These are phyloP conservation scores for Archaeoteleia sp. DNA, from an alignment of 2,888 invertebrate species.

Conservation along the genomic window DNA sequence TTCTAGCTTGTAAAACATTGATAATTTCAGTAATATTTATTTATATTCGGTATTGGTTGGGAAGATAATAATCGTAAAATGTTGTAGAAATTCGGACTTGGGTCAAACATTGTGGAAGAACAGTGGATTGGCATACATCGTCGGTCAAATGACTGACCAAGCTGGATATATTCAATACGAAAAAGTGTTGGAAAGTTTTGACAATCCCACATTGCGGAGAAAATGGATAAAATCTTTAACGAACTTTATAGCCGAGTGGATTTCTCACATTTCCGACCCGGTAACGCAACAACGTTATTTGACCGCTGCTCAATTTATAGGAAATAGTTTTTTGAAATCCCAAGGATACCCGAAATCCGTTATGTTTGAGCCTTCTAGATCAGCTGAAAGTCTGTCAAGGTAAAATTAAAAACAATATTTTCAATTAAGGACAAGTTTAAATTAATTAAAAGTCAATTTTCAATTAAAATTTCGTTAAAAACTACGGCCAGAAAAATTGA, in stretches of 20 bases:
- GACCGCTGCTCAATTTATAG: conserved; percentile 81
- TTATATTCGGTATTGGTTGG: too few relatives aligned
- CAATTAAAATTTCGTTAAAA: too few relatives aligned
- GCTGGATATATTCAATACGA: conserved; percentile 84
- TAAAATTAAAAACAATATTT: conserved; percentile 23
- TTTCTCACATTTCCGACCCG: conserved; percentile 85
- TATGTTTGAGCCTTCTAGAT: conserved; percentile 81
- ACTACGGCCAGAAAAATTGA: background rate
- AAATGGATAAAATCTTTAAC: conserved; percentile 88
- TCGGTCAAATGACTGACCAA: conserved; percentile 82
- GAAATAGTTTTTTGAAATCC: conserved; percentile 84
- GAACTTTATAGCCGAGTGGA: conserved; percentile 84
- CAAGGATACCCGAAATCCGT: conserved; percentile 85
- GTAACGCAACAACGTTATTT: conserved; percentile 85
- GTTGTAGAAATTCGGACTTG: conserved; percentile 82
- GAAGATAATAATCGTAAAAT: background rate
- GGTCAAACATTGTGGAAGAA: conserved; percentile 84
- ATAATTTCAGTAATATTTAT: too few relatives aligned
- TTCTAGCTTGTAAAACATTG: background rate
- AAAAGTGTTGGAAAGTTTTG: conserved; percentile 84
- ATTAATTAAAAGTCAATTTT: too few relatives aligned
- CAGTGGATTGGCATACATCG: conserved; percentile 82
- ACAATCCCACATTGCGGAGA: conserved; percentile 86
- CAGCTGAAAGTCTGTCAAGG: conserved; percentile 83
- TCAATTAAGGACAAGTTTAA: too few relatives aligned